Conservation (phyloP, 2,888 invertebrate species). For the Kryphioiulus occultus region DNA sequence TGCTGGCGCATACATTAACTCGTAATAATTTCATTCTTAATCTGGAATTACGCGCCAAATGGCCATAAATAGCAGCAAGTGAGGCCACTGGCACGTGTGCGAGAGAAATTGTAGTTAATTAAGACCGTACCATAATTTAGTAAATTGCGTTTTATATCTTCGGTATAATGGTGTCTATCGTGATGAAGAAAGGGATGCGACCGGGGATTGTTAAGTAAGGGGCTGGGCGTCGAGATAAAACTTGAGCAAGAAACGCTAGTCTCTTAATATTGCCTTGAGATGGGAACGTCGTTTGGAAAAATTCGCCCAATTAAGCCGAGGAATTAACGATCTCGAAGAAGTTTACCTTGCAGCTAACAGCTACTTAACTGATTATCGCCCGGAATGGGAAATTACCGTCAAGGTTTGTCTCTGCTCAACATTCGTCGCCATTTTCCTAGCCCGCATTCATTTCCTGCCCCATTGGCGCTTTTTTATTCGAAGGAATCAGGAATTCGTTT, state of each 20-base stretch:
- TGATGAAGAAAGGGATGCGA: background rate
- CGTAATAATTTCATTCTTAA: background rate
- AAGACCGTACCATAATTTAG: background rate
- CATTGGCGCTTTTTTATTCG: background rate
- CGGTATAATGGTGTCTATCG: background rate
- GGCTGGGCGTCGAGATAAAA: background rate
- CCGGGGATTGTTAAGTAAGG: background rate
- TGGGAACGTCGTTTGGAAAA: background rate
- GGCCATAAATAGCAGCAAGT: background rate
- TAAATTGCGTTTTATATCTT: background rate
- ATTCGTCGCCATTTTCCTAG: background rate
- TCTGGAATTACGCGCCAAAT: background rate
- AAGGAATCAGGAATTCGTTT: background rate
- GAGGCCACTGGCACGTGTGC: background rate
- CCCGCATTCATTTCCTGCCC: background rate
- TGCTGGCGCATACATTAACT: background rate
- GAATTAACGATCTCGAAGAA: background rate
- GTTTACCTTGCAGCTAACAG: background rate
- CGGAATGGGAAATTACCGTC: background rate
- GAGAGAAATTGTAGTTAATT: background rate
- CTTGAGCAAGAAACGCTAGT: background rate
- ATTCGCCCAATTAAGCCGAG: background rate
- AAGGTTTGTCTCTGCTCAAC: background rate
- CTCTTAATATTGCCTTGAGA: background rate
- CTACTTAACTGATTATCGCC: conserved; percentile 5